Base-by-base conservation (phyloP, 23 tunicate species). In the Ascidia mentula region DNA sequence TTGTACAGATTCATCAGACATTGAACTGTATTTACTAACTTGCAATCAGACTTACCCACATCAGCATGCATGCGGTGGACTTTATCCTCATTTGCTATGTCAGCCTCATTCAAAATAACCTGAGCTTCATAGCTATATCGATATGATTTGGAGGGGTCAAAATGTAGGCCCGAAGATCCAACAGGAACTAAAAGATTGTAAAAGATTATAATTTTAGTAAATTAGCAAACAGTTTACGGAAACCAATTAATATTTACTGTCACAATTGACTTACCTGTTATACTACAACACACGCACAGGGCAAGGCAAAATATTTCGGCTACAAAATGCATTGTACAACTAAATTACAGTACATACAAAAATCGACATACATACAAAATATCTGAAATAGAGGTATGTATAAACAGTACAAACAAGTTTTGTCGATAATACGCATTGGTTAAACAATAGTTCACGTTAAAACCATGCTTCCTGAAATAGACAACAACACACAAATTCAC, bases 121-220 rank as follows among this genome's bases (percentile, higher is more conserved):
- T 93, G 89, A 18, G 93, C 89, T 84, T 93, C 98, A 77, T 93
- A 93, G 60, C 90, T 93, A 59, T 93, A 93, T n/a, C 89, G 93
- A 59, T 81, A 93, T 31, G 69, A 34, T 53, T 75, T 81, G 30
- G 87, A 46, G n/a, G 81, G 81, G n/a, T 84, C 84, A 22, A 82
- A 61, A 88, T 77, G 65, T 1, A 82, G 80, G 15, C 90, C 90
- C 13, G 90, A 79, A 36, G 90, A 86, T 4, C 84, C 84, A 86
- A 86, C 90, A 5, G 90, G 74, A 22, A 79, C 80, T 77, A 26
- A 32, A 42, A 42, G 15, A 42, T 42, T 73, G 40, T 73, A 6
- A 31, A 33, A 18, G 32, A 73, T n/a, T n/a, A n/a, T n/a, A n/a
- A 33, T 20, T 40, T 73, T 18, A 33, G 40, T 42, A 42, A 42